These are phyloP conservation scores for Brachyptera risi DNA, from an alignment of 2,888 invertebrate species.

Conservation along the genomic window DNA sequence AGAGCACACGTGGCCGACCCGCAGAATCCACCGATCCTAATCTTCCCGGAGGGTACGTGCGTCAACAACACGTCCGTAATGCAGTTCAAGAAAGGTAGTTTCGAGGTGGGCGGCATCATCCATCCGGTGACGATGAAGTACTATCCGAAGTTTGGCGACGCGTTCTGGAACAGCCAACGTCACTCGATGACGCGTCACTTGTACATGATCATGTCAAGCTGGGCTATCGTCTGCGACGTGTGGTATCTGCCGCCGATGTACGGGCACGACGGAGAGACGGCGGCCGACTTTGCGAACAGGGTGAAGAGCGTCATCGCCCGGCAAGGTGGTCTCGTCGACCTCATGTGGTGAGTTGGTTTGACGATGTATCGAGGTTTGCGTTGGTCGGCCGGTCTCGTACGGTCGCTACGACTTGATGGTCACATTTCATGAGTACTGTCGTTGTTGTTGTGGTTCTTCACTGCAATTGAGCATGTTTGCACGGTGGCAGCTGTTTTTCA, in stretches of 20 bases:
- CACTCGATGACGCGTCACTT: slow-evolving; percentile 90
- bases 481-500: no score
- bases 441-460: no score
- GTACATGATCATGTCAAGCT: slow-evolving; percentile 98
- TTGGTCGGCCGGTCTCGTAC: no score
- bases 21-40: slow-evolving; percentile 92
- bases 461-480: no score
- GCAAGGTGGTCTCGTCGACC: slow-evolving; percentile 93
- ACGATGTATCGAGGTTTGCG: no score
- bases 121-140: slow-evolving; percentile 99
- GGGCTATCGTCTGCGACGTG: slow-evolving; percentile 99
- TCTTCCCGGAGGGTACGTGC: slow-evolving; percentile 99
- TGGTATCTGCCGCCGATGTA: slow-evolving; percentile 97
- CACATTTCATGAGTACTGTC: no score
- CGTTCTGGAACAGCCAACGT: slow-evolving; percentile 97
- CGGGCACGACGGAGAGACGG: slow-evolving; percentile 70
- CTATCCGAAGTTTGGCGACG: slow-evolving; percentile 96
- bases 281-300: slow-evolving; percentile 93
- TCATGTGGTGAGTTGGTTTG: slow-evolving; percentile 80
- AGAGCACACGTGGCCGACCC: slow-evolving; percentile 89
- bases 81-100: slow-evolving; percentile 99
- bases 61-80: slow-evolving; percentile 99
- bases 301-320: slow-evolving; percentile 93
- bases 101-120: slow-evolving; percentile 95
- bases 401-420: no score